A percentile compares a stretch with the other conserved stretches of the same genome.
phyloP scores from a whole-genome alignment of 2,113 vertebrate genomes.

The Phalacrocorax pelagicus region DNA sequence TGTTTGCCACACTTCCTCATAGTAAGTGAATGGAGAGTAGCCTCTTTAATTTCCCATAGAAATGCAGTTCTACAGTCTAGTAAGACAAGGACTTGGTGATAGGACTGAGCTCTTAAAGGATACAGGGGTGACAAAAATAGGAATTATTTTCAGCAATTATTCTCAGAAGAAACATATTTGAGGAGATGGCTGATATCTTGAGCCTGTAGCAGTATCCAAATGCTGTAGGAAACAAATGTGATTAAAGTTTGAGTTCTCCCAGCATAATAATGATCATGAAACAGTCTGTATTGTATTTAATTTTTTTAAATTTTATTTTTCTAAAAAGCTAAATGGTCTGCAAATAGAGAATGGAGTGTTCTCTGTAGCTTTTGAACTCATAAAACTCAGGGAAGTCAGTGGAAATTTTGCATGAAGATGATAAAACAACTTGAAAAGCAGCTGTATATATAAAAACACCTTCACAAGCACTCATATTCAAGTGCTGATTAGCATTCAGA shows the following conservation, averaged over 20 bases:
- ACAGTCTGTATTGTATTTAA: neutral
- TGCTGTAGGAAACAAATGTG: neutral
- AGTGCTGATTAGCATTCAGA: neutral
- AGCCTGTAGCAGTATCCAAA: neutral
- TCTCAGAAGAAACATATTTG: neutral
- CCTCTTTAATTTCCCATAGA: neutral
- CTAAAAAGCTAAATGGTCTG: neutral
- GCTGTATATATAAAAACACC: neutral
- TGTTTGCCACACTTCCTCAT: neutral
- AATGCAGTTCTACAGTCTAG: neutral
- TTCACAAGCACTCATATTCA: neutral
- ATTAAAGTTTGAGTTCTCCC: neutral
- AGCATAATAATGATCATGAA: neutral
- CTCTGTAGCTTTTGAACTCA: neutral
- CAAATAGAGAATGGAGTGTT: neutral
- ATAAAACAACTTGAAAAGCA: neutral
- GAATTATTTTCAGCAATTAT: neutral
- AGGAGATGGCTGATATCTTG: neutral
- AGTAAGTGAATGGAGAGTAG: neutral
- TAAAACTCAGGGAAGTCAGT: neutral
- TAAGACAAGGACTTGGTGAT: neutral
- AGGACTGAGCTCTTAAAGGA: neutral
- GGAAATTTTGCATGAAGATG: neutral
- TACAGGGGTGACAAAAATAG: neutral
- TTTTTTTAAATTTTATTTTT: neutral